These are phyloP conservation scores for Argyra leucocephala DNA, from an alignment of 2,888 invertebrate species.

Conservation along the genomic window DNA sequence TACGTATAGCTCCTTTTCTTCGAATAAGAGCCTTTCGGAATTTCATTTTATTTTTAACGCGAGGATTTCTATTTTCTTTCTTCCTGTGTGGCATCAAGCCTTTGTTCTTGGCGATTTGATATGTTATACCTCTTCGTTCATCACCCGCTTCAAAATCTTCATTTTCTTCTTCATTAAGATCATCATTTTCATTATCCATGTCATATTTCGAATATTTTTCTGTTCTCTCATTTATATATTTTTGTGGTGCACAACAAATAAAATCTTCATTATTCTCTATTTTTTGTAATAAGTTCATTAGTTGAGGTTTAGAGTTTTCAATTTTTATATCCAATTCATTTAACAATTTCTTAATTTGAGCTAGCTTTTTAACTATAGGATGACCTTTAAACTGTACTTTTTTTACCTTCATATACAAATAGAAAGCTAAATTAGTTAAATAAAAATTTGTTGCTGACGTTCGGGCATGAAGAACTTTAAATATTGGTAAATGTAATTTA, in stretches of 20 bases:
- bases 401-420: constrained; percentile 72
- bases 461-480: constrained; percentile 62
- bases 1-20: constrained; percentile 85
- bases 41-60: constrained; percentile 89
- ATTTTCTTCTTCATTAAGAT: constrained; percentile 43
- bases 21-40: constrained; percentile 85
- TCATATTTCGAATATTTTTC: constrained; percentile 23
- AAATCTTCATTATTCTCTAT: constrained; percentile 44
- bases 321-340: constrained; percentile 63
- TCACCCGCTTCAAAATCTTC: constrained; percentile 38
- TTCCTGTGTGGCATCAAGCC: constrained; percentile 84
- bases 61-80: constrained; percentile 86
- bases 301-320: constrained; percentile 57
- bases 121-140: constrained; percentile 73
- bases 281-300: constrained; percentile 53
- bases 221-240: too few species aligned
- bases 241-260: constrained; percentile 29
- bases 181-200: constrained; percentile 42
- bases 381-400: constrained; percentile 65
- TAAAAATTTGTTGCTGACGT: constrained; percentile 67
- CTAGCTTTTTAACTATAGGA: constrained; percentile 78
- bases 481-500: constrained; percentile 55
- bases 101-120: constrained; percentile 92
- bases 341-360: constrained; percentile 68
- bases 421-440: constrained; percentile 76